These are phyloP conservation scores for Noctua fimbriata DNA, from an alignment of 2,888 invertebrate species.

Conservation along the genomic window DNA sequence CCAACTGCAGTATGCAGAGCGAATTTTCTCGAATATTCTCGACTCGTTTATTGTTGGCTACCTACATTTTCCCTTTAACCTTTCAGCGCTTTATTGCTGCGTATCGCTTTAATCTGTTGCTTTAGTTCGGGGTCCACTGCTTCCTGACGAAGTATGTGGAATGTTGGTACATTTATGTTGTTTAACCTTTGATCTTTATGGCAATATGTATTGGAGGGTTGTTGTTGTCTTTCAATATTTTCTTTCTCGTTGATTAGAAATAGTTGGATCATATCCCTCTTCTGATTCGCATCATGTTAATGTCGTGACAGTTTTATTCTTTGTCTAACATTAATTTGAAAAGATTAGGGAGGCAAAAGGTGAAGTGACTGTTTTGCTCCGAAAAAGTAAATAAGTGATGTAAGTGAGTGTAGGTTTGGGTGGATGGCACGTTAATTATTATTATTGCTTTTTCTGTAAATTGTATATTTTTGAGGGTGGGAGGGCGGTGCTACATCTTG, in stretches of 20 bases:
- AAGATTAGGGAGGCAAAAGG: neutral
- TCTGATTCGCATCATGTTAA: neutral
- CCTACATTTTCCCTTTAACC: conserved; percentile 66
- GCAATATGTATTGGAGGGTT: conserved; percentile 28
- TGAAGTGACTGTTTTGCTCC: neutral
- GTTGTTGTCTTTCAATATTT: conserved; percentile 24
- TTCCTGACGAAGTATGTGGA: conserved; percentile 56
- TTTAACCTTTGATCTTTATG: conserved; percentile 46
- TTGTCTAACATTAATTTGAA: neutral
- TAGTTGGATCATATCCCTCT: neutral
- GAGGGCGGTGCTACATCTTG: too few relatives aligned
- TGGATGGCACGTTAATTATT: too few relatives aligned
- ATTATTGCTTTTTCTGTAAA: too few relatives aligned
- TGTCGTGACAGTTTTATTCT: neutral
- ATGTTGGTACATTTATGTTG: conserved; percentile 45
- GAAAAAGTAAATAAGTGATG: too few relatives aligned
- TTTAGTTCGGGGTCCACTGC: conserved; percentile 62
- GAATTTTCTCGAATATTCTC: conserved; percentile 78
- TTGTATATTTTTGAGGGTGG: too few relatives aligned
- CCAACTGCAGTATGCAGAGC: conserved; percentile 74
- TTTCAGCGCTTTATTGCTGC: conserved; percentile 72
- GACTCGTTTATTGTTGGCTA: conserved; percentile 74
- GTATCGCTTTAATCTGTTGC: conserved; percentile 72
- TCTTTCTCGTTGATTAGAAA: conserved; percentile 28
- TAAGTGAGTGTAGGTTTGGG: too few relatives aligned